These are phyloP conservation scores for Nephrocerus scutellatus DNA, from an alignment of 2,888 invertebrate genomes.

Conservation along the genomic window DNA sequence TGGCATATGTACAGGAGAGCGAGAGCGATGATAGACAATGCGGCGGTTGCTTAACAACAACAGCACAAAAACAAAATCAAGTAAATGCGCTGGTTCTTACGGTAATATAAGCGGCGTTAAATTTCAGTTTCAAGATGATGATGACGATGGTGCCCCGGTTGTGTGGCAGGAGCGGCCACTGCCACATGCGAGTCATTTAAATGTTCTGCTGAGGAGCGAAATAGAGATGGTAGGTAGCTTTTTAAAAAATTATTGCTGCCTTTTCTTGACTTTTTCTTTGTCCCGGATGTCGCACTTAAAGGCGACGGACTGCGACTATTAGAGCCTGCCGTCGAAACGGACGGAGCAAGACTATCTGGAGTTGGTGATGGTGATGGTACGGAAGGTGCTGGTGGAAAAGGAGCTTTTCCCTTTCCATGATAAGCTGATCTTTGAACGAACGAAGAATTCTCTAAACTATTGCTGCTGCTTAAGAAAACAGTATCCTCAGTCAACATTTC, in stretches of 20 bases:
- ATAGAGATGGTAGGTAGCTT: conserved; percentile 24
- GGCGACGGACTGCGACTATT: conserved; percentile 17
- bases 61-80: conserved; percentile 9
- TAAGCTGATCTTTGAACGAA: conserved; percentile 22
- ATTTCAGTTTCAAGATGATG: conserved; percentile 20
- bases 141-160: conserved; percentile 10
- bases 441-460: no score
- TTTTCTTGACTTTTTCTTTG: conserved; percentile 17
- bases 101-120: conserved; percentile 1
- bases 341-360: conserved; percentile 15
- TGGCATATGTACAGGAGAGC: no score
- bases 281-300: no score
- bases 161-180: conserved; percentile 15
- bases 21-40: no score
- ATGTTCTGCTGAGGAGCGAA: conserved; percentile 31
- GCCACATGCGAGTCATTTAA: no score
- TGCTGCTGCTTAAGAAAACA: no score
- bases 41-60: no score
- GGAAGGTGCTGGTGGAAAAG: conserved; percentile 33
- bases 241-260: conserved; percentile 20
- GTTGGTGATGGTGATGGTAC: conserved; percentile 7
- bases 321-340: conserved; percentile 18
- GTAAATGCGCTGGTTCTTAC: not conserved
- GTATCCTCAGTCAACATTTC: no score
- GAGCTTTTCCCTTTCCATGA: conserved; percentile 43